A percentile compares a stretch with the other conserved stretches of the same genome.
These are phyloP conservation scores for Andrena minutula DNA, from an alignment of 2,888 invertebrate species.

Conservation along the genomic window DNA sequence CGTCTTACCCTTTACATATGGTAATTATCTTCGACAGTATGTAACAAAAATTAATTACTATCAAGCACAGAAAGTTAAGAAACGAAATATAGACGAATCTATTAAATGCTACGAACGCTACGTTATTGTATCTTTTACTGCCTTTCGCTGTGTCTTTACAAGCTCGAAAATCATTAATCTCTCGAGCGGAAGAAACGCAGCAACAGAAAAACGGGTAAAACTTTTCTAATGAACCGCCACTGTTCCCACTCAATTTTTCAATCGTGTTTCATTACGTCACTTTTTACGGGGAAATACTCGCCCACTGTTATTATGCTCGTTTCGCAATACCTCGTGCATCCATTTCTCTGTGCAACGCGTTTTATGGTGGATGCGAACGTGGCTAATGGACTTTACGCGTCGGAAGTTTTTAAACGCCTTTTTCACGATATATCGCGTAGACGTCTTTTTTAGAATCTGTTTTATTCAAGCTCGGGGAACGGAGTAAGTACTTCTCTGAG, in stretches of 20 bases:
- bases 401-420: constrained; percentile 9
- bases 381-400: constrained; percentile 39
- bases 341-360: constrained; percentile 21
- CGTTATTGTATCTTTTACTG: neutral
- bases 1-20: too few species aligned
- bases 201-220: constrained; percentile 10
- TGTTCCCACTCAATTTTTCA: constrained; percentile 22
- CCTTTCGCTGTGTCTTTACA: constrained; percentile 12
- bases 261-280: constrained; percentile 48
- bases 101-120: neutral
- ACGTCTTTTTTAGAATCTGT: constrained; percentile 16
- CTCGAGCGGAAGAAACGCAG: constrained; percentile 8
- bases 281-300: constrained; percentile 40
- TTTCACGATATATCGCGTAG: neutral
- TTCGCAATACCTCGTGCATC: constrained; percentile 20
- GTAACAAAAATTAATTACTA: neutral
- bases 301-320: constrained; percentile 36
- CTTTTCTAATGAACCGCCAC: constrained; percentile 36
- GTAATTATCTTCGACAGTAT: neutral
- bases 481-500: neutral
- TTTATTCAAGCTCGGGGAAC: neutral
- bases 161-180: constrained; percentile 24
- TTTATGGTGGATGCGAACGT: constrained; percentile 1
- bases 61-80: neutral
- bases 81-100: neutral